Evolutionary conservation across 2,113 vertebrate species (phyloP).

Genomic region (Paraplagusia blochii): DNA sequence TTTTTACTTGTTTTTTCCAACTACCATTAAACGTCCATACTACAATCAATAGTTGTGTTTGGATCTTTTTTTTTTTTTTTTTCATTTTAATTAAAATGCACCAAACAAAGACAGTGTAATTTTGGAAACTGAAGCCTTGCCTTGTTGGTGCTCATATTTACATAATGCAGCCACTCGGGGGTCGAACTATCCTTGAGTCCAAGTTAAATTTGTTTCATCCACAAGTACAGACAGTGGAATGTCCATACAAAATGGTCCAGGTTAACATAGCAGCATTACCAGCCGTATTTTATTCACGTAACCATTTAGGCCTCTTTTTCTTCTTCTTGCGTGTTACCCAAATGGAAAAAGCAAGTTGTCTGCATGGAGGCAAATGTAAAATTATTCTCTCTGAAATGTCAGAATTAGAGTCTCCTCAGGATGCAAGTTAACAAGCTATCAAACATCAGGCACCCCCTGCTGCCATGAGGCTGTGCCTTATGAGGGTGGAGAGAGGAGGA

Average conservation of each 20-base stretch:
- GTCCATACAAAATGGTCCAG: slow-evolving; percentile 18
- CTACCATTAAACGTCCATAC: background rate
- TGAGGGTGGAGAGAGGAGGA: slow-evolving; percentile 24
- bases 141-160: slow-evolving; percentile 32
- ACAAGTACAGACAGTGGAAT: slow-evolving; percentile 22
- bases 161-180: slow-evolving; percentile 28
- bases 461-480: slow-evolving; percentile 24
- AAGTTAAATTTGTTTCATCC: slow-evolving; percentile 36
- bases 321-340: background rate
- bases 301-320: slow-evolving; percentile 35
- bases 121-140: slow-evolving; percentile 17
- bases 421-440: slow-evolving; percentile 59
- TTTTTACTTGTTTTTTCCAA: background rate
- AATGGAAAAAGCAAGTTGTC: slow-evolving; percentile 11
- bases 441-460: slow-evolving; percentile 40
- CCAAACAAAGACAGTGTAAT: slow-evolving; percentile 9
- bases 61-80: slow-evolving; percentile 1
- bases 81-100: slow-evolving; percentile 3
- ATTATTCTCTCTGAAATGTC: slow-evolving; percentile 58
- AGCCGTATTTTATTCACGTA: slow-evolving; percentile 33
- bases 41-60: background rate
- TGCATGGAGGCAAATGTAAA: slow-evolving; percentile 48
- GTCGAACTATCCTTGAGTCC: slow-evolving; percentile 33
- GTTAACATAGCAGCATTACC: background rate
- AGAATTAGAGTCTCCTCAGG: slow-evolving; percentile 46